Base-by-base conservation (phyloP, 2,888 invertebrate species). In the Alviniconcha strummeri region DNA sequence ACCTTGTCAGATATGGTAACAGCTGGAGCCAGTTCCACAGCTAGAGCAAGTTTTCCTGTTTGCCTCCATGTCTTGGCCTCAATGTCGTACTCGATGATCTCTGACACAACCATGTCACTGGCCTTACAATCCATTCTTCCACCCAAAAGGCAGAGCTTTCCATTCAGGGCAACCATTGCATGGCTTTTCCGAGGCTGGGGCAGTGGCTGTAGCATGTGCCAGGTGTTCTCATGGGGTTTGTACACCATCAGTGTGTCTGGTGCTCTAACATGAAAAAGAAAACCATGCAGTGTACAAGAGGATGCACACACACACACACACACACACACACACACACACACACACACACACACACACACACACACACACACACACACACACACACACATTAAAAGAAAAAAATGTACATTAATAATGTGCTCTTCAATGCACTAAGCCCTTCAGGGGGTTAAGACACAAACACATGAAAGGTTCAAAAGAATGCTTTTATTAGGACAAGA, bases 11-110 rank as follows among this genome's bases (percentile, higher is more conserved):
- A 55, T 4, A 85, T 11, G 5, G 76, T 60, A 0, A 67, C 81
- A 56, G 82, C 85, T 74, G 84, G 82, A 8, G 84, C 82, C 6
- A 54, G 52, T 56, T 85, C 85, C 79, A 85, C 75, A 8, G 84
- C 75, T 56, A 80, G 52, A 0, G 72, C 36, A 17, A 85, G 80
- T n/a, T 79, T 72, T 0, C 85, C 85, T 5, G 75, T 83, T 6
- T 60, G 56, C 17, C 7, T 57, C 85, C 85, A 85, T 5, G 64
- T 55, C 1, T 77, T 60, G 15, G 17, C 72, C 67, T 72, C 81
- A 4, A 77, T 76, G 77, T 84, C 74, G 77, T 82, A 85, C 7
- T 19, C 71, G 60, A 75, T 77, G 55, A 85, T 56, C 15, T 84
- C 84, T 55, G 82, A n/a, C 36, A 80, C 67, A 36, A 82, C 56